Conservation (phyloP, 2,888 invertebrate genomes). For the Lithophane socia region DNA sequence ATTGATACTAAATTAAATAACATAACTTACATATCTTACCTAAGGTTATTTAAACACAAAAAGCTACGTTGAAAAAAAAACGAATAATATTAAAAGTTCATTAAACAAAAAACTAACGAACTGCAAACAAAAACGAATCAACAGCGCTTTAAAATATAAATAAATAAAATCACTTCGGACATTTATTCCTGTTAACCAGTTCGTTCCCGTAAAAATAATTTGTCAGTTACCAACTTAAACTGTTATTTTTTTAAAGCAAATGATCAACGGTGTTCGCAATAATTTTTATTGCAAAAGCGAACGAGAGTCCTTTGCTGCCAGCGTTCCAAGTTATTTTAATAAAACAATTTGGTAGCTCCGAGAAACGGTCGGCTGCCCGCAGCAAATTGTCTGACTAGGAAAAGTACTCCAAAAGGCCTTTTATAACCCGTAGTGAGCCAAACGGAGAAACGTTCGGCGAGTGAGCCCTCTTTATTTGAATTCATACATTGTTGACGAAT, state of each 20-base stretch:
- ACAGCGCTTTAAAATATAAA: neutral
- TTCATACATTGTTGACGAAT: neutral
- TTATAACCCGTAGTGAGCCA: constrained; percentile 18
- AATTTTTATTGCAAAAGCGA: constrained; percentile 42
- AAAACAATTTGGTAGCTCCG: constrained; percentile 54
- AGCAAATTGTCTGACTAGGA: constrained; percentile 41
- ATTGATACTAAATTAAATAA: neutral
- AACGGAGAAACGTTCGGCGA: constrained; percentile 10
- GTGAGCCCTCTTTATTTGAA: constrained; percentile 20
- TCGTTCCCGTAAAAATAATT: constrained; percentile 4
- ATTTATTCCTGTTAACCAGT: neutral
- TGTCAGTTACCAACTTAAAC: neutral
- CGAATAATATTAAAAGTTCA: too few relatives aligned
- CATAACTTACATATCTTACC: too few relatives aligned
- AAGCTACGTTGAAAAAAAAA: neutral
- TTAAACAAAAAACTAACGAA: neutral
- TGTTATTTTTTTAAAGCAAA: constrained; percentile 34
- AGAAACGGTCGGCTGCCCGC: constrained; percentile 39
- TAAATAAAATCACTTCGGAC: neutral
- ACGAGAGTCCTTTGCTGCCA: constrained; percentile 34
- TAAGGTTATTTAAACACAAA: neutral
- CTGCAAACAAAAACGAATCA: neutral
- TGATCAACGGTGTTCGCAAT: constrained; percentile 32
- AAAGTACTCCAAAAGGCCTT: constrained; percentile 34
- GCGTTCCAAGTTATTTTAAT: constrained; percentile 56